Evolutionary conservation across 2,113 vertebrate species (phyloP).

Genomic region (Panurus biarmicus): DNA sequence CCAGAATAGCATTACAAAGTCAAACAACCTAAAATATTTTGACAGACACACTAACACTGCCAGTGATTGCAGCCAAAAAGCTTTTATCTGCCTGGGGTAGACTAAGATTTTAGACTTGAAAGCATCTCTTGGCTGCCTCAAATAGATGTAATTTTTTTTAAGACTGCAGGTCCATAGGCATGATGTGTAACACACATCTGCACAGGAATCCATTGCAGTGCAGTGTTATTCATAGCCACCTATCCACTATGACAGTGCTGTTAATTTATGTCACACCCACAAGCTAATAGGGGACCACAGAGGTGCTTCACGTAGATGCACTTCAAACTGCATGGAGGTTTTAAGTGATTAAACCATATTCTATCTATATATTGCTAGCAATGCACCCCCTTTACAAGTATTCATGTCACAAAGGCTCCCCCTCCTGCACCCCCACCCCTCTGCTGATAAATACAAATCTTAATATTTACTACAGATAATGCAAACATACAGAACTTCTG

Average conservation of each 20-base stretch:
- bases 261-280: constrained; percentile 34
- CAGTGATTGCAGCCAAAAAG: neutral
- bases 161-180: neutral
- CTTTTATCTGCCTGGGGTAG: neutral
- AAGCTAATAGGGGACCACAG: neutral
- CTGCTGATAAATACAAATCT: neutral
- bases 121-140: neutral
- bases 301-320: neutral
- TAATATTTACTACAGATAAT: constrained; percentile 29
- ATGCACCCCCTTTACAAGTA: neutral
- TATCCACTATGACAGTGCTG: neutral
- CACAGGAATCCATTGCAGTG: constrained; percentile 31
- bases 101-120: constrained; percentile 20
- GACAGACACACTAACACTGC: neutral
- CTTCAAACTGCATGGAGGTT: neutral
- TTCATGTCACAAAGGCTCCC: neutral
- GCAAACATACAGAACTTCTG: constrained; percentile 13
- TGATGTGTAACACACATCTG: neutral
- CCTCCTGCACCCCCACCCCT: neutral
- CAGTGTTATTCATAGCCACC: neutral
- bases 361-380: neutral
- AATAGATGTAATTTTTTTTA: neutral
- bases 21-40: neutral
- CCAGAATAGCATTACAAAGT: neutral
- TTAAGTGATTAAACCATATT: neutral